phyloP scores from a whole-genome alignment of 2,113 vertebrate genomes.

The Ammodytes dubius region DNA sequence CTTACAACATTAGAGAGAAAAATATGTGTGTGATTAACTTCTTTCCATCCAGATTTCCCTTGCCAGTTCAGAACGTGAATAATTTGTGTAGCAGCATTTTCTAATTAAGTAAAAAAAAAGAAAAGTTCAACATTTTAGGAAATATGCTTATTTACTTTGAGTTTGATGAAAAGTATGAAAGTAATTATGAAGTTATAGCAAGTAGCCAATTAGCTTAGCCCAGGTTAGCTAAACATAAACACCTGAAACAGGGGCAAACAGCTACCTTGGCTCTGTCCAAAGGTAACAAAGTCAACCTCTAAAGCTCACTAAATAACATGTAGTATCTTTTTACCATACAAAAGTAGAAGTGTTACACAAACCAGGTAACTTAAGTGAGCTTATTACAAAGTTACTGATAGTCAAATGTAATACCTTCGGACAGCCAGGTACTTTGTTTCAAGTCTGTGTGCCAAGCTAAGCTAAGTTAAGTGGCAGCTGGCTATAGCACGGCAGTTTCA shows the following conservation, averaged over 20 bases:
- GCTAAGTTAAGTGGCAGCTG: background rate
- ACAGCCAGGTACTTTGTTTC: background rate
- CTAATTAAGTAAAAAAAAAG: background rate
- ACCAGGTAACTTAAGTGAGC: background rate
- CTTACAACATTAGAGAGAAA: slow-evolving; percentile 12
- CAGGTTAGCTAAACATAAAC: background rate
- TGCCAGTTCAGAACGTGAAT: background rate
- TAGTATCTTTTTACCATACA: background rate
- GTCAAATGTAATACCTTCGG: background rate
- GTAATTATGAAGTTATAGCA: background rate
- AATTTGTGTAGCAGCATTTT: background rate
- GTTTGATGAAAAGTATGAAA: background rate
- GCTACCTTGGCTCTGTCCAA: background rate
- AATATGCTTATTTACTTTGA: background rate
- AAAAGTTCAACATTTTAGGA: background rate
- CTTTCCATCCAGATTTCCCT: background rate
- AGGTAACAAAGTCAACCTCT: background rate
- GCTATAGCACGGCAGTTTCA: background rate
- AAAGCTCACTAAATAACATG: background rate
- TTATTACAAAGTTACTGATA: background rate
- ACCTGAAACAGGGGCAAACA: background rate
- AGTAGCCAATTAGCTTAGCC: background rate
- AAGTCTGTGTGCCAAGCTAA: background rate
- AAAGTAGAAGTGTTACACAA: background rate
- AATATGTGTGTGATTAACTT: slow-evolving; percentile 8